Percentiles rank a stretch among this genome's conserved stretches.
These are phyloP conservation scores for Ptilorrhoa leucosticta DNA, from an alignment of 2,113 vertebrate species.

Conservation along the genomic window DNA sequence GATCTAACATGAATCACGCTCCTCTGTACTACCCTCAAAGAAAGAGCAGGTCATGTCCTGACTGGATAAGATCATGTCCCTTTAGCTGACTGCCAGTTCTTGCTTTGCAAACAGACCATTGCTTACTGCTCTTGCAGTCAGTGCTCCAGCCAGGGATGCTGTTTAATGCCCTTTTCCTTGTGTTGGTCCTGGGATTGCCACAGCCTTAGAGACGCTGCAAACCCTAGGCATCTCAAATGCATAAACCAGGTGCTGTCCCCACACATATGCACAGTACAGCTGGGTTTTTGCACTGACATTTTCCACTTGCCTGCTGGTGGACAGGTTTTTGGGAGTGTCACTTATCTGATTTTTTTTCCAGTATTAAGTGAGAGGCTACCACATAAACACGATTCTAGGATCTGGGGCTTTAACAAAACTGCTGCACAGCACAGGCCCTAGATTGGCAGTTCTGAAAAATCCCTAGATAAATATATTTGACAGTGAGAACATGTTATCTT, in stretches of 20 bases:
- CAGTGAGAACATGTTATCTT: not conserved
- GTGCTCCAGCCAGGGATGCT: not conserved
- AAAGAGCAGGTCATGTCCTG: not conserved
- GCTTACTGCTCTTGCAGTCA: not conserved
- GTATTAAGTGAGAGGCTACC: not conserved
- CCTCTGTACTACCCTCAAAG: not conserved
- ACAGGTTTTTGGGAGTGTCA: not conserved
- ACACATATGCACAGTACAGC: not conserved
- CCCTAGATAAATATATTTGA: not conserved
- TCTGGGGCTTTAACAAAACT: not conserved
- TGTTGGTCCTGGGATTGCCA: not conserved
- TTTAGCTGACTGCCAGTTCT: not conserved
- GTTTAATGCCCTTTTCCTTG: not conserved
- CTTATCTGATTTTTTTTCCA: not conserved
- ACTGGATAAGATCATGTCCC: not conserved
- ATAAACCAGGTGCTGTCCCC: not conserved
- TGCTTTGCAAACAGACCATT: not conserved
- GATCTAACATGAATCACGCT: not conserved
- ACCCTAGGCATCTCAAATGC: not conserved
- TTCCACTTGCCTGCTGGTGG: not conserved
- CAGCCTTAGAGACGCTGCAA: not conserved
- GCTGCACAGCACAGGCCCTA: not conserved
- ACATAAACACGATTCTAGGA: not conserved
- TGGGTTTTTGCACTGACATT: not conserved
- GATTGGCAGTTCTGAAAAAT: not conserved